Conservation (phyloP, 1,140 invertebrate species). For the Matsumurasca onukii region DNA sequence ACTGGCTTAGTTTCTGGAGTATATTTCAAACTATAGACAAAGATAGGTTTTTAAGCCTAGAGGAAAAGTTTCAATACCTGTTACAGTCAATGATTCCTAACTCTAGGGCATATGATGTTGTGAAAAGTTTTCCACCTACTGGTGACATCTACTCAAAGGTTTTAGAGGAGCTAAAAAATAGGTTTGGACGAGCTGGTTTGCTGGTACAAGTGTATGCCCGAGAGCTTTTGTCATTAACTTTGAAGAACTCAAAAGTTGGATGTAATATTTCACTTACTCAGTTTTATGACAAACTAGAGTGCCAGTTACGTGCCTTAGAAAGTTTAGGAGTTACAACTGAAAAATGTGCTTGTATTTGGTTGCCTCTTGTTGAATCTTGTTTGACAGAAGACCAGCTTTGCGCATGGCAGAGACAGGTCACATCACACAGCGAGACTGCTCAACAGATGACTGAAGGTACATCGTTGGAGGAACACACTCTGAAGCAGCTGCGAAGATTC, state of each 20-base stretch:
- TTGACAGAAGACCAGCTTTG: too few relatives aligned
- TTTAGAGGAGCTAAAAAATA: not conserved
- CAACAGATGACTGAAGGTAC: too few relatives aligned
- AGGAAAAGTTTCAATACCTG: slow-evolving; percentile 1
- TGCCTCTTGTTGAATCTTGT: too few relatives aligned
- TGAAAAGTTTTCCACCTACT: not conserved
- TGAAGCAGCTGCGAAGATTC: too few relatives aligned
- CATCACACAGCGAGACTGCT: too few relatives aligned
- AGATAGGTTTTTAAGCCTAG: not conserved
- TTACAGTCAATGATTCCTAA: not conserved
- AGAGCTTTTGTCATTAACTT: not conserved
- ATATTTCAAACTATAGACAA: not conserved
- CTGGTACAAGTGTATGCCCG: not conserved
- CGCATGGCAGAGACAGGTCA: too few relatives aligned
- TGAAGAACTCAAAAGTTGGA: not conserved
- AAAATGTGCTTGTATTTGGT: not conserved
- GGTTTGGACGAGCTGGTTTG: not conserved
- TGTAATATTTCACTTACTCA: not conserved
- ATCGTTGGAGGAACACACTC: too few relatives aligned
- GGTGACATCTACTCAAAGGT: not conserved
- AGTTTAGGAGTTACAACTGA: not conserved
- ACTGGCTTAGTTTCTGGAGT: not conserved
- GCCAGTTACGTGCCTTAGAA: not conserved
- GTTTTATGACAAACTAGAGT: not conserved
- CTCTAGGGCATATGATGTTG: not conserved